Evolutionary conservation across 2,888 invertebrate species (phyloP).

Genomic region (Hirtodrosophila trivittata): DNA sequence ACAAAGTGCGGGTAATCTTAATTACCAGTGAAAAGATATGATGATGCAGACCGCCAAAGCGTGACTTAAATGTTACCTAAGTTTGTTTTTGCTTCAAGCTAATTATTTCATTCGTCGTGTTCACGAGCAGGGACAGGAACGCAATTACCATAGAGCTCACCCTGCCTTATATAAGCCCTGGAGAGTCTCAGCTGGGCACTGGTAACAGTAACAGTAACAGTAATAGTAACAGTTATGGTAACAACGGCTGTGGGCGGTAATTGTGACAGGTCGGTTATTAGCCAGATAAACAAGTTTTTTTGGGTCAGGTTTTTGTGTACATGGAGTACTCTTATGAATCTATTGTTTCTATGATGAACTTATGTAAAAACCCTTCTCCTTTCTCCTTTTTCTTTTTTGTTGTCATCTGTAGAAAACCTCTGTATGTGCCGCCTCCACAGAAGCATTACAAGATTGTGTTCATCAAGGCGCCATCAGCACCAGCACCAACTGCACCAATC

Average conservation of each 20-base stretch:
- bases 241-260: conserved; percentile 39
- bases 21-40: conserved; percentile 67
- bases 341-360: conserved; percentile 18
- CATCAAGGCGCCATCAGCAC: conserved; percentile 89
- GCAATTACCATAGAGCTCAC: conserved; percentile 62
- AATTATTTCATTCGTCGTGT: conserved; percentile 55
- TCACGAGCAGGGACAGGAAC: conserved; percentile 32
- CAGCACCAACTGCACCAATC: conserved; percentile 86
- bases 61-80: conserved; percentile 78
- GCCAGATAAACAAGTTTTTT: conserved; percentile 37
- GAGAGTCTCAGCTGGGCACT: conserved; percentile 5
- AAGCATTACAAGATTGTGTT: conserved; percentile 92
- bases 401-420: conserved; percentile 84
- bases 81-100: conserved; percentile 56
- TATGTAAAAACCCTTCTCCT: conserved; percentile 31
- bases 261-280: conserved; percentile 56
- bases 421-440: conserved; percentile 87
- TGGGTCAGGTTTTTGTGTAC: conserved; percentile 6
- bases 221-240: conserved; percentile 1
- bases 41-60: conserved; percentile 69
- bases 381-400: background rate
- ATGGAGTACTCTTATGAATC: conserved; percentile 5
- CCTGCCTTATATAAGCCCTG: conserved; percentile 59
- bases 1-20: conserved; percentile 53
- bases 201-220: conserved; percentile 3